Evolutionary conservation across 1,140 invertebrate genomes (phyloP).

Genomic region (Tetraneura akinire): DNA sequence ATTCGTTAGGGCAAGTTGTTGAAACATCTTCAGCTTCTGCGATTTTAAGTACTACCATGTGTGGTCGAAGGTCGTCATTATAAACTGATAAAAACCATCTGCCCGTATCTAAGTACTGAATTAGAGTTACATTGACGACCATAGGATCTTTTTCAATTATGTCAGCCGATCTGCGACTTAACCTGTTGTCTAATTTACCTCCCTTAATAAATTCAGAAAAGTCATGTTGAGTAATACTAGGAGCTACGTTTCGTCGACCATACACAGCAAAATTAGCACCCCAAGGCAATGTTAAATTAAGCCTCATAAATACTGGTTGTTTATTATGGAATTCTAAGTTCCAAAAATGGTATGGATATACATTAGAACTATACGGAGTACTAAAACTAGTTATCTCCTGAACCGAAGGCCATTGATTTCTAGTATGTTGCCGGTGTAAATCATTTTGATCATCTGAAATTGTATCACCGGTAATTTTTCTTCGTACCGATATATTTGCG

Average conservation of each 20-base stretch:
- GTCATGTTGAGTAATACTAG: conserved; percentile 93
- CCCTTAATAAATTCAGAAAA: conserved; percentile 90
- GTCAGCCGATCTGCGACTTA: conserved; percentile 60
- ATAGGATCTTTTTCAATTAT: conserved; percentile 15
- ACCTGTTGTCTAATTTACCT: conserved; percentile 74
- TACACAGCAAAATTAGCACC: conserved; percentile 92
- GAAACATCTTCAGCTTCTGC: conserved; percentile 83
- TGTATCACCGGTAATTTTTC: background rate
- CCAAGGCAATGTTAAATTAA: conserved; percentile 88
- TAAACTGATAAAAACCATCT: conserved; percentile 94
- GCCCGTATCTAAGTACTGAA: conserved; percentile 88
- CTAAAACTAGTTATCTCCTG: conserved; percentile 80
- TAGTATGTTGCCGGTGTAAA: conserved; percentile 21
- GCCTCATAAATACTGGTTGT: conserved; percentile 80
- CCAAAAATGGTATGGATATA: conserved; percentile 89
- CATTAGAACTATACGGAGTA: conserved; percentile 75
- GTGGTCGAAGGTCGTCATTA: conserved; percentile 86
- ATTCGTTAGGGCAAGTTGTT: conserved; percentile 90
- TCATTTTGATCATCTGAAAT: background rate
- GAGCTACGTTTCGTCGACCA: conserved; percentile 85
- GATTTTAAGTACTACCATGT: conserved; percentile 74
- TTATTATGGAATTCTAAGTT: conserved; percentile 86
- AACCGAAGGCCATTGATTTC: conserved; percentile 58
- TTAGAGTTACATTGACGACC: conserved; percentile 66
- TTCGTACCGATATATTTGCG: background rate